phyloP scores from a whole-genome alignment of 92 coral and sea anemone species.

The Muricea muricata region DNA sequence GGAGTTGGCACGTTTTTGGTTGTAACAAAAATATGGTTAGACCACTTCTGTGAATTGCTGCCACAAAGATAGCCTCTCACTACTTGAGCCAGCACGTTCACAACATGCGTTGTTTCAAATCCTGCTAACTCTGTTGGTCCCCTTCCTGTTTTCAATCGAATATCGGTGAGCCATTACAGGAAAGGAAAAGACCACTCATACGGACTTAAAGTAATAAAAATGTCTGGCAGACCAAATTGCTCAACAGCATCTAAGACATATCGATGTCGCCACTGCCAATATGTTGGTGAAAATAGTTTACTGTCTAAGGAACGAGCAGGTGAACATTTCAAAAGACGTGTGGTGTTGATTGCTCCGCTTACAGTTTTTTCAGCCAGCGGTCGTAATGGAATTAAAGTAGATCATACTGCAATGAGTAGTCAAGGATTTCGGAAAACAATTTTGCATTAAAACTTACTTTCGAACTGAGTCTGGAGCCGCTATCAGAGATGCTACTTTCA shows the following conservation, averaged over 20 bases:
- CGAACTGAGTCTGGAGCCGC: background rate
- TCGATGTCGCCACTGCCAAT: slow-evolving; percentile 36
- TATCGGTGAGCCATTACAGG: background rate
- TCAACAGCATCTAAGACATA: slow-evolving; percentile 28
- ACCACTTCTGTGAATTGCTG: slow-evolving; percentile 8
- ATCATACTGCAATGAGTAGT: slow-evolving; percentile 44
- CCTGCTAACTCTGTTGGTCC: slow-evolving; percentile 10
- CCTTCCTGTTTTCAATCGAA: background rate
- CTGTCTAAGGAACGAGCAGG: slow-evolving; percentile 27
- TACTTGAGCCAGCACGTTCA: slow-evolving; percentile 13
- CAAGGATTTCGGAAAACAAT: slow-evolving; percentile 15
- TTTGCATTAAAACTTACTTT: slow-evolving; percentile 29
- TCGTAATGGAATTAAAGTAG: slow-evolving; percentile 40
- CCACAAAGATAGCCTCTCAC: slow-evolving; percentile 31
- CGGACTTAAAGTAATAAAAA: slow-evolving; percentile 8
- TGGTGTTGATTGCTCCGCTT: slow-evolving; percentile 33
- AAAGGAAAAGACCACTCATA: slow-evolving; percentile 34
- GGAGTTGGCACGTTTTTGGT: background rate
- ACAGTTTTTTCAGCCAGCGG: slow-evolving; percentile 54
- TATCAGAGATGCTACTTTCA: slow-evolving; percentile 26
- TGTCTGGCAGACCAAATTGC: slow-evolving; percentile 28
- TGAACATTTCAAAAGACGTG: slow-evolving; percentile 10
- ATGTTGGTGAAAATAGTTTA: slow-evolving; percentile 14
- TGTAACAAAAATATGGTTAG: slow-evolving; percentile 1
- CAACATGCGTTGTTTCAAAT: background rate